phyloP scores from a whole-genome alignment of 2,888 invertebrate genomes.

The Nymphalis urticae region DNA sequence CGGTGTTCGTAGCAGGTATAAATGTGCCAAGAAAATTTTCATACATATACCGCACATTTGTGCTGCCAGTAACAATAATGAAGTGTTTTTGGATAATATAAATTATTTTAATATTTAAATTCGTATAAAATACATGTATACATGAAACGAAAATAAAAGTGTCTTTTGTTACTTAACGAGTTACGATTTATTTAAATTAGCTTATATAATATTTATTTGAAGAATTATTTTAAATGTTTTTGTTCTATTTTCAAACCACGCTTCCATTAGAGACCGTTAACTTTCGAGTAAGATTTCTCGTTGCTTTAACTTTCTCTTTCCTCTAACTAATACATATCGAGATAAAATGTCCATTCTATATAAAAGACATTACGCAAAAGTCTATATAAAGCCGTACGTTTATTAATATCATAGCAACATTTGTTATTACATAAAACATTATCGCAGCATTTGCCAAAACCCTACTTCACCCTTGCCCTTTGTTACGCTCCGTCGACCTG shows the following conservation, averaged over 20 bases:
- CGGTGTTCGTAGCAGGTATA: not conserved
- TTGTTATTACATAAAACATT: not conserved
- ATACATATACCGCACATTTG: too few relatives aligned
- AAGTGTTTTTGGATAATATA: too few relatives aligned
- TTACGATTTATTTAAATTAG: too few relatives aligned
- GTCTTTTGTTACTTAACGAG: too few relatives aligned
- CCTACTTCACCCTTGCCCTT: constrained; percentile 26
- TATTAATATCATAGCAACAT: not conserved
- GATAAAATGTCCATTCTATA: constrained; percentile 11
- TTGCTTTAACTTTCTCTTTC: constrained; percentile 51
- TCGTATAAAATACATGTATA: constrained; percentile 33
- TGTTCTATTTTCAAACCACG: constrained; percentile 39
- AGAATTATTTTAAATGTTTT: constrained; percentile 10
- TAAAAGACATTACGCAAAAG: not conserved
- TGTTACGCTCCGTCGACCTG: constrained; percentile 22
- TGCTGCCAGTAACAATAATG: too few relatives aligned
- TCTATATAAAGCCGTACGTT: too few relatives aligned
- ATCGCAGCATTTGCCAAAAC: constrained; percentile 21
- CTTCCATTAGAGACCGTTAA: constrained; percentile 43
- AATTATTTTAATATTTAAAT: not conserved
- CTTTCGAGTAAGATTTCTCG: constrained; percentile 46
- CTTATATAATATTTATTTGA: not conserved
- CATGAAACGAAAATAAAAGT: constrained; percentile 14
- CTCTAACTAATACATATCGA: constrained; percentile 28
- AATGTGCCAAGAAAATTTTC: too few relatives aligned